Evolutionary conservation across 2,888 invertebrate genomes (phyloP).

Genomic region (Plemyria rubiginata): DNA sequence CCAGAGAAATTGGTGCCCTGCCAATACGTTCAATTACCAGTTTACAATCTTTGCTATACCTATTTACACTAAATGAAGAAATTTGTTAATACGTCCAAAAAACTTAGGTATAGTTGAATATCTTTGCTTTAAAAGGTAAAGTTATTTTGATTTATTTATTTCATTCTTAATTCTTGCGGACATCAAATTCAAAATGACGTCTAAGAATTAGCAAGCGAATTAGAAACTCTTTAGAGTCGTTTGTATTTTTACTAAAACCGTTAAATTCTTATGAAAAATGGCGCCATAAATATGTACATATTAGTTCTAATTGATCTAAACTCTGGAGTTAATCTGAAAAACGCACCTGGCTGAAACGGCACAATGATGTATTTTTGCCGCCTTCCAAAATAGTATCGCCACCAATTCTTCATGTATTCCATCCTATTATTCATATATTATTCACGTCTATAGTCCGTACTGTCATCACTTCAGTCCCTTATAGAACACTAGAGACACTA

Average conservation of each 20-base stretch:
- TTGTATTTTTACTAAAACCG: neutral
- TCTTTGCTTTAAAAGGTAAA: too few species aligned
- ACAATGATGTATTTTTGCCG: constrained; percentile 70
- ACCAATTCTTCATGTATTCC: constrained; percentile 72
- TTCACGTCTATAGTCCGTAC: constrained; percentile 22
- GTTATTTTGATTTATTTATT: too few species aligned
- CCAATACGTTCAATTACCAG: constrained; percentile 51
- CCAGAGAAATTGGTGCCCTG: constrained; percentile 47
- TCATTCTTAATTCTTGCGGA: too few species aligned
- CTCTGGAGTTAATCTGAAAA: constrained; percentile 3
- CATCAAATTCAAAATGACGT: too few species aligned
- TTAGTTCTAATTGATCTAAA: constrained; percentile 4
- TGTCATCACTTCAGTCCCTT: constrained; percentile 37
- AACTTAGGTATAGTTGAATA: too few species aligned
- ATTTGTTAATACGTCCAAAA: neutral
- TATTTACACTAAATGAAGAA: neutral
- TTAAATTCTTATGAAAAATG: neutral
- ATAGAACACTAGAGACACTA: too few species aligned
- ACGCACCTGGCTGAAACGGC: constrained; percentile 75
- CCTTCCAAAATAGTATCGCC: constrained; percentile 69
- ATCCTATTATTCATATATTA: constrained; percentile 48
- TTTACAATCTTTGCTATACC: neutral
- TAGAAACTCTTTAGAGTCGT: too few species aligned
- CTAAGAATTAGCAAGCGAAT: too few species aligned
- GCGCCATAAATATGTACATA: neutral